These are phyloP conservation scores for Dendrolimus punctatus DNA, from an alignment of 1,140 invertebrate species.

Conservation along the genomic window DNA sequence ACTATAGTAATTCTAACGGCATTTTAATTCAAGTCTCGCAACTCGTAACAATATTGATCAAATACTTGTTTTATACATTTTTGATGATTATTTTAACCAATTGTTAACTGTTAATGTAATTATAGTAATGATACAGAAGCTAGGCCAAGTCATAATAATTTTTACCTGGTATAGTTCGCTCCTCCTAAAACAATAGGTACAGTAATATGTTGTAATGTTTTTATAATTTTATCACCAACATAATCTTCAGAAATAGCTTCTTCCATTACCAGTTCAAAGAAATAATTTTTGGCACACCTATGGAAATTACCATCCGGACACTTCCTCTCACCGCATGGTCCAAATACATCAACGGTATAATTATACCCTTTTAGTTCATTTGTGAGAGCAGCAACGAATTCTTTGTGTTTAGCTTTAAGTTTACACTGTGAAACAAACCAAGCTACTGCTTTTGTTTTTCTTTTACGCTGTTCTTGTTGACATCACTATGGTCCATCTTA, in stretches of 20 bases:
- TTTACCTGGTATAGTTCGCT: conserved; percentile 45
- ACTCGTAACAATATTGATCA: no score
- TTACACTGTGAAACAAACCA: conserved; percentile 45
- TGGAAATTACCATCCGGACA: conserved; percentile 26
- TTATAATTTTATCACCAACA: conserved; percentile 76
- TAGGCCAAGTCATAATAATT: not conserved
- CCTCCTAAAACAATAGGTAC: conserved; percentile 71
- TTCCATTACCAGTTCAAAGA: conserved; percentile 46
- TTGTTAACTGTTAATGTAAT: no score
- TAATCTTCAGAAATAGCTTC: conserved; percentile 71
- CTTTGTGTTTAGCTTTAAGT: conserved; percentile 31
- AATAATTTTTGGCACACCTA: conserved; percentile 46
- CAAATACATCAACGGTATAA: conserved; percentile 40
- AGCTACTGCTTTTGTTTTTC: conserved; percentile 43
- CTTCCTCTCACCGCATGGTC: conserved; percentile 35
- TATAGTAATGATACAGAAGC: no score
- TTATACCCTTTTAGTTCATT: conserved; percentile 42
- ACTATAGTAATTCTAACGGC: no score
- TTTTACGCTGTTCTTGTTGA: conserved; percentile 20
- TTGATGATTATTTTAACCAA: no score
- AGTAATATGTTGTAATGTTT: conserved; percentile 52
- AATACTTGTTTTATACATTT: no score
- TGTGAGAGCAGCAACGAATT: conserved; percentile 37
- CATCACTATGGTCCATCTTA: conserved; percentile 29
- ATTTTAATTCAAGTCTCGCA: no score